Evolutionary conservation across 2,797 vertebrate genomes (phyloP), one percentile per base, ranked within the genome.

Genomic region (Molossus alvarezi): DNA sequence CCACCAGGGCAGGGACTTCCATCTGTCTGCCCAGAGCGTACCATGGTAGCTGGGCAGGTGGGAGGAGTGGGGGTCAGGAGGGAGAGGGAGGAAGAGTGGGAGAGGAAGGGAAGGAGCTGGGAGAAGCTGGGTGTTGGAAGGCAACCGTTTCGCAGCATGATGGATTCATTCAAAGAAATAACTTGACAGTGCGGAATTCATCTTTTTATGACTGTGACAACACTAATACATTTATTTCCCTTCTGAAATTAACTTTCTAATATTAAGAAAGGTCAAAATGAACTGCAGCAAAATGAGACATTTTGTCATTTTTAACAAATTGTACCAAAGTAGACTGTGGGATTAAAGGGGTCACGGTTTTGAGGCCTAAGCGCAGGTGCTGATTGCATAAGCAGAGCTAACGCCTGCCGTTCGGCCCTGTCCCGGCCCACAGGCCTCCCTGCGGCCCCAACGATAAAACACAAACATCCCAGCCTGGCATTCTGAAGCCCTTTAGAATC

Each of bases 261-360:
- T 99, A 99, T 99, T 99, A 99, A 99, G 99, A 99, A 99, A 99
- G 99, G 99, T 99, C 99, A 99, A 99, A 98, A 99, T 98, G 99
- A 99, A 99, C 90, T 98, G 99, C 98, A 98, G 98, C 98, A 99
- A 99, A 98, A 98, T 98, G 98, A 99, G 99, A 98, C 98, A 97
- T 98, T 99, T 99, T 99, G 99, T 99, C 99, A 99, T 99, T 98
- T 99, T 99, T 99, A 99, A 99, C 99, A 99, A 99, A 99, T 99
- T 99, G 99, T 99, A 98, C 98, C 98, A 99, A 99, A 99, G 99
- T 99, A 98, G 98, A 98, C 98, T 99, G 99, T 99, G 99, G 99
- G 98, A 99, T 99, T 98, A 99, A 98, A 99, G 99, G 98, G 98
- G 98, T 99, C 98, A 99, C 97, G 96, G 95, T 98, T 98, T 98